A percentile compares a stretch with the other conserved stretches of the same genome.
These are phyloP conservation scores for Celastrina argiolus DNA, from an alignment of 2,888 invertebrate genomes.

Conservation along the genomic window DNA sequence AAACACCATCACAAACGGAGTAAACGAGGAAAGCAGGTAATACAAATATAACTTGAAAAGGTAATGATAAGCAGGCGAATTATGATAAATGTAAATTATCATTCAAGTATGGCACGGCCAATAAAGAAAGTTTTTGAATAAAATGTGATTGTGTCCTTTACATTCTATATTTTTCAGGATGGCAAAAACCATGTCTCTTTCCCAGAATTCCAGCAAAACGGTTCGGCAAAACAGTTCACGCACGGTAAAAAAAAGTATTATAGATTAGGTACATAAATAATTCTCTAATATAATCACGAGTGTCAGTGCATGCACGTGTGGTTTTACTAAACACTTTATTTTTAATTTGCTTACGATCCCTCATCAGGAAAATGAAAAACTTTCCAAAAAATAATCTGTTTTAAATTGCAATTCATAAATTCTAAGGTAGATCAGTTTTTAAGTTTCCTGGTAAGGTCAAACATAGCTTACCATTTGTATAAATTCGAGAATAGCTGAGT, in stretches of 20 bases:
- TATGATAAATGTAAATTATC: too few species aligned
- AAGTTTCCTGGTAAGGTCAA: neutral
- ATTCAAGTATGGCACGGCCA: too few species aligned
- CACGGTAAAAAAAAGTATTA: conserved; percentile 88
- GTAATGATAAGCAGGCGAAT: too few species aligned
- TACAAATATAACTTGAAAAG: neutral
- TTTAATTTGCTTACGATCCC: conserved; percentile 28
- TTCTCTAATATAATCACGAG: conserved; percentile 70
- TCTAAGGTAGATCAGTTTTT: neutral
- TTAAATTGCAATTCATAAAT: neutral
- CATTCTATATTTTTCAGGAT: conserved; percentile 76
- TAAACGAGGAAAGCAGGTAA: conserved; percentile 89
- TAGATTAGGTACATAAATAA: conserved; percentile 81
- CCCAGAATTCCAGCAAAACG: conserved; percentile 93
- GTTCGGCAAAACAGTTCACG: conserved; percentile 91
- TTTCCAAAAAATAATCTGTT: neutral
- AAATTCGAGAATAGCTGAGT: conserved; percentile 1
- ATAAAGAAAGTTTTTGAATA: too few species aligned
- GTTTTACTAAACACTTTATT: conserved; percentile 35
- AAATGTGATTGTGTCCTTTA: too few species aligned
- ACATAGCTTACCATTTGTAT: conserved; percentile 13
- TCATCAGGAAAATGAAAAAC: neutral
- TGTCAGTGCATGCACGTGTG: conserved; percentile 77
- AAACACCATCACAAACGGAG: conserved; percentile 91
- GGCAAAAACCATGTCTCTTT: conserved; percentile 94